Percentiles rank a stretch among this genome's conserved stretches.
phyloP scores from a whole-genome alignment of 2,888 invertebrate species.

The Pemphredon lugubris region DNA sequence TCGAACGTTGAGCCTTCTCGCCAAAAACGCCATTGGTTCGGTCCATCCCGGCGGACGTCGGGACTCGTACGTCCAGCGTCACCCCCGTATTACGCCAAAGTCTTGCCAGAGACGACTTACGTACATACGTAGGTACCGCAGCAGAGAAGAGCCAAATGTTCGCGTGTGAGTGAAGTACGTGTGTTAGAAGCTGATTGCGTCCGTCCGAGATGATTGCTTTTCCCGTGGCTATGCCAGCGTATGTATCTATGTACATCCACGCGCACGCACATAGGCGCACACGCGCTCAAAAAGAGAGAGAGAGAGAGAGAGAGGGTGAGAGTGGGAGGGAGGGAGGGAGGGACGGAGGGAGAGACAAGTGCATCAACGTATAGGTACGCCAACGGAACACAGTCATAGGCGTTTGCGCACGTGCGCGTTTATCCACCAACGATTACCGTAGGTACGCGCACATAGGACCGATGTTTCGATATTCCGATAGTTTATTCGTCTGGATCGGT shows the following conservation, averaged over 20 bases:
- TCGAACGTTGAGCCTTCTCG: too few species aligned
- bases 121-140: conserved; percentile 37
- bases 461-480: conserved; percentile 78
- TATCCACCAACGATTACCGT: conserved; percentile 67
- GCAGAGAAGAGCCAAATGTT: conserved; percentile 4
- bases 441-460: conserved; percentile 52
- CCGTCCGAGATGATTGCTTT: conserved; percentile 81
- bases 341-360: too few species aligned
- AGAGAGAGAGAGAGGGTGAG: too few species aligned
- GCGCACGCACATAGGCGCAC: conserved; percentile 2
- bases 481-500: conserved; percentile 77
- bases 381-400: neutral
- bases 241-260: conserved; percentile 6
- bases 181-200: conserved; percentile 78
- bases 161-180: conserved; percentile 52
- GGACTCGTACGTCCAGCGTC: too few species aligned
- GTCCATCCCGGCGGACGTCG: too few species aligned
- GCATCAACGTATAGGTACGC: conserved; percentile 18
- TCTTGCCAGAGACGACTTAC: conserved; percentile 50
- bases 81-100: conserved; percentile 58
- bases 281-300: conserved; percentile 12
- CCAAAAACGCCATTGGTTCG: too few species aligned
- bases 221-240: conserved; percentile 67
- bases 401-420: conserved; percentile 57
- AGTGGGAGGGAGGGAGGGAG: too few species aligned